Conservation (phyloP, 2,888 invertebrate species). For the Tinea trinotella region DNA sequence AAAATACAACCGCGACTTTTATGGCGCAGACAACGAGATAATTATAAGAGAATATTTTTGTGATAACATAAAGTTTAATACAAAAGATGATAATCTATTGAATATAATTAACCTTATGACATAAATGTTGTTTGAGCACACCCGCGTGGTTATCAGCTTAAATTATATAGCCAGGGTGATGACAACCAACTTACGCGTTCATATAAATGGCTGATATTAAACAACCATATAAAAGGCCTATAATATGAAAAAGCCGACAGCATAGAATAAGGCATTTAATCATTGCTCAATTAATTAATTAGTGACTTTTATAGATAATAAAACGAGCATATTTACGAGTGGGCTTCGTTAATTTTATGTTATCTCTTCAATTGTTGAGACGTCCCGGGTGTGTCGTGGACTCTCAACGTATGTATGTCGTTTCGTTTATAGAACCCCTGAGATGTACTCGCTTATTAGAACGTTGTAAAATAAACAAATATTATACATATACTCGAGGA, state of each 20-base stretch:
- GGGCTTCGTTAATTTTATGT: constrained; percentile 62
- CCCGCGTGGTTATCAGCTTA: neutral
- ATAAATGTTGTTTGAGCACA: constrained; percentile 6
- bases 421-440: constrained; percentile 14
- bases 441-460: constrained; percentile 18
- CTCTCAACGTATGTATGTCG: neutral
- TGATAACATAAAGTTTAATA: neutral
- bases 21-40: neutral
- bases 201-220: constrained; percentile 30
- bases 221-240: constrained; percentile 33
- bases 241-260: constrained; percentile 31
- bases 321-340: constrained; percentile 62
- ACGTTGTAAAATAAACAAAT: constrained; percentile 17
- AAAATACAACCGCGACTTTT: neutral
- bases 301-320: constrained; percentile 68
- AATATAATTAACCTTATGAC: constrained; percentile 13
- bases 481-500: constrained; percentile 12
- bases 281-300: constrained; percentile 69
- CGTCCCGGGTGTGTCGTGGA: constrained; percentile 27
- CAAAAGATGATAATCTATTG: neutral
- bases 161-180: constrained; percentile 38
- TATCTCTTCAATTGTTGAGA: constrained; percentile 59
- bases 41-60: neutral
- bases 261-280: constrained; percentile 51
- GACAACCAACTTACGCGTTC: constrained; percentile 44